Percentiles rank a stretch among this genome's conserved stretches.
phyloP scores from a whole-genome alignment of 1,140 invertebrate genomes.

The Proales similis region DNA sequence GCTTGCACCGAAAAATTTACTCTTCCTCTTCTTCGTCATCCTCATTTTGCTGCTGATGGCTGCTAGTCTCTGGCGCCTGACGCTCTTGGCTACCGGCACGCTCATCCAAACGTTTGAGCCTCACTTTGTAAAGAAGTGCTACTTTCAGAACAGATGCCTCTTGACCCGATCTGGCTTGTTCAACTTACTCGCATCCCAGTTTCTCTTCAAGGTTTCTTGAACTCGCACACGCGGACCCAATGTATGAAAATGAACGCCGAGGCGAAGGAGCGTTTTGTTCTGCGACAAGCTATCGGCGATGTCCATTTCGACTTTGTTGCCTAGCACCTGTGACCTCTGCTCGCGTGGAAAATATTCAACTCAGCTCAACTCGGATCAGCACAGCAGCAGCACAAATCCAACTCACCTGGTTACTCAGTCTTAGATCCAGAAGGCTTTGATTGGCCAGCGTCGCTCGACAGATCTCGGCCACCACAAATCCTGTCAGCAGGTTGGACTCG shows the following conservation, averaged over 20 bases:
- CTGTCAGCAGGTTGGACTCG: slow-evolving; percentile 88
- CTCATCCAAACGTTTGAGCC: too few species aligned
- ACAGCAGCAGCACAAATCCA: neutral
- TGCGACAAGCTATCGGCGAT: slow-evolving; percentile 84
- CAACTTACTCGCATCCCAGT: slow-evolving; percentile 67
- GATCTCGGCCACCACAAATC: slow-evolving; percentile 68
- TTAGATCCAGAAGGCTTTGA: slow-evolving; percentile 79
- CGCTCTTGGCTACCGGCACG: too few species aligned
- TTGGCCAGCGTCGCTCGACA: slow-evolving; percentile 75
- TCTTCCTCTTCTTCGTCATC: too few species aligned
- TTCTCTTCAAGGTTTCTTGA: slow-evolving; percentile 81
- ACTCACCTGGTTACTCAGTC: slow-evolving; percentile 84
- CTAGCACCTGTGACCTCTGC: slow-evolving; percentile 83
- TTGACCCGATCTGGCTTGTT: neutral
- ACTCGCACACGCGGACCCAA: slow-evolving; percentile 87
- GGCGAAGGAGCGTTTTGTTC: slow-evolving; percentile 78
- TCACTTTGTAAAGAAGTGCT: too few species aligned
- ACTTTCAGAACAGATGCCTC: too few species aligned
- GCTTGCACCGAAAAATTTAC: too few species aligned
- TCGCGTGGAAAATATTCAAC: slow-evolving; percentile 3
- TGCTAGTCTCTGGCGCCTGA: too few species aligned
- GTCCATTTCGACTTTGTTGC: slow-evolving; percentile 96
- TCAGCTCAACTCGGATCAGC: neutral
- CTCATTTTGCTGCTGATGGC: too few species aligned
- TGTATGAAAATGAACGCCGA: slow-evolving; percentile 89